A percentile compares a stretch with the other conserved stretches of the same genome.
Conservation (phyloP, 2,888 invertebrate genomes). For the Holacanthella duospinosa region DNA sequence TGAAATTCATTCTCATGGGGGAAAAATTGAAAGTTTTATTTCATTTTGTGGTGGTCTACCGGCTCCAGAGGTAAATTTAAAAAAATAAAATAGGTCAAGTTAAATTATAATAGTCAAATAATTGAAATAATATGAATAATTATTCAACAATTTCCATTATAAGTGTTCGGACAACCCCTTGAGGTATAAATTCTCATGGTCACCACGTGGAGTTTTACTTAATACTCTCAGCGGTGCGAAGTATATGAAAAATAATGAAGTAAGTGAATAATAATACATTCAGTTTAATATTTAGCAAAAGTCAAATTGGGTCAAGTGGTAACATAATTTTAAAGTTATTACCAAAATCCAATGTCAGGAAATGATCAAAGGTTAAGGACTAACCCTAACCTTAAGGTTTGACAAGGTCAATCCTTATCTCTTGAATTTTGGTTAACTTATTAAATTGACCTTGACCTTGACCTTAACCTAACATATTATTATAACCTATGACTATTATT, state of each 20-base stretch:
- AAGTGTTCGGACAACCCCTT: conserved; percentile 33
- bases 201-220: conserved; percentile 80
- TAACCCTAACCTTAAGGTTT: too few relatives aligned
- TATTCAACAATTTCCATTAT: too few relatives aligned
- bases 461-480: not conserved
- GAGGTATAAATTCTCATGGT: conserved; percentile 95
- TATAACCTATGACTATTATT: not conserved
- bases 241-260: conserved; percentile 54
- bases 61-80: conserved; percentile 68
- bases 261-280: not conserved
- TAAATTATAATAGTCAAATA: not conserved
- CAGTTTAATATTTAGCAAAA: not conserved
- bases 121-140: too few relatives aligned
- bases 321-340: too few relatives aligned
- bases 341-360: too few relatives aligned
- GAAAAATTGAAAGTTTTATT: conserved; percentile 78
- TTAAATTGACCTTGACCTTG: not conserved
- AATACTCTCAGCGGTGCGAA: conserved; percentile 84
- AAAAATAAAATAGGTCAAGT: not conserved
- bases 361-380: too few relatives aligned
- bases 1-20: conserved; percentile 76
- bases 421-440: not conserved
- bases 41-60: conserved; percentile 96
- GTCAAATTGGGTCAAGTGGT: too few relatives aligned
- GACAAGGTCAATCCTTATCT: too few relatives aligned